Evolutionary conservation across 2,888 invertebrate species (phyloP), one percentile per base, ranked within the genome.

Genomic region (Phymatocera aterrima): DNA sequence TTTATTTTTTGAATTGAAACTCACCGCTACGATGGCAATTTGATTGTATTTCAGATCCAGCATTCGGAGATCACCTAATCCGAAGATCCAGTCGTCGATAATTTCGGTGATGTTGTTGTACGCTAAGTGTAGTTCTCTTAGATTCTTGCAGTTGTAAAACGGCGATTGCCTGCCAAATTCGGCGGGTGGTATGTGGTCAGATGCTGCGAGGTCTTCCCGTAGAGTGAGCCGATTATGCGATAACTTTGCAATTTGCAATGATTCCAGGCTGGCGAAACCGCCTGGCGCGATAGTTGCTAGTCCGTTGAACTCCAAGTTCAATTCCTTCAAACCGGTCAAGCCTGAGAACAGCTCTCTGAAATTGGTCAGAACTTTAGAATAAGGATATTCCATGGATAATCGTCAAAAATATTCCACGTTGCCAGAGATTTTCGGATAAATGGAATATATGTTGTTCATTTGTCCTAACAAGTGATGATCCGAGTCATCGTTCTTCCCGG

Each of bases 11-110:
- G 4, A 34, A 31, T 12, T 28, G 10, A 1, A 80, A 91, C 92
- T 89, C 89, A 94, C 94, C 88, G 92, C 91, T 80, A 94, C 84
- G 57, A 84, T 80, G 48, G 89, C 84, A 68, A 97, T 93, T 15
- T 92, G 90, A 85, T 95, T 95, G 85, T 93, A 91, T 79, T 93
- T 94, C 28, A 97, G 91, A 88, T 95, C 94, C 64, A 97, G 89
- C 21, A 90, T 91, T 61, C 92, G 91, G 65, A 97, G 92, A 8
- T 91, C 86, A 0, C 90, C 82, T 77, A 93, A 92, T 81, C 92
- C 92, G 24, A 93, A 87, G 83, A 91, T 92, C 94, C 96, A 96
- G 84, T 95, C 95, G 2, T 90, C 89, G 85, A 93, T 95, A 72
- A 94, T 92, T 8, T 89, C 86, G 79, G 91, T 91, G 51, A 96